Conservation (phyloP, 2,797 vertebrate genomes). For the Urocyon cinereoargenteus region DNA sequence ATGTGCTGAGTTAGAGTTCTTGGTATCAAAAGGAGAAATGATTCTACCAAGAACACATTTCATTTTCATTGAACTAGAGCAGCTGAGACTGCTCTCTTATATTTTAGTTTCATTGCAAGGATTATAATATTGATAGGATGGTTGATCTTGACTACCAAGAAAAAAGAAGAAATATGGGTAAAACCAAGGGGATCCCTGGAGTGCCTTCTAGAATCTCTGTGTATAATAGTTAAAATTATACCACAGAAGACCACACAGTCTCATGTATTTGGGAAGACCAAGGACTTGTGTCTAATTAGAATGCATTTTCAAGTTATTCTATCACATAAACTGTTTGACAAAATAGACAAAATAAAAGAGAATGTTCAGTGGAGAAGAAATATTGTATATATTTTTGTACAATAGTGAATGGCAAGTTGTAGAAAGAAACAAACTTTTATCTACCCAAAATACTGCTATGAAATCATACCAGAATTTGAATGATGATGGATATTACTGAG, state of each 20-base stretch:
- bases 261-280: background rate
- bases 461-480: background rate
- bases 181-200: background rate
- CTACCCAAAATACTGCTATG: background rate
- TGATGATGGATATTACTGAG: background rate
- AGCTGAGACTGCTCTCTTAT: background rate
- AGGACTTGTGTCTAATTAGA: background rate
- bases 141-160: background rate
- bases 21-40: background rate
- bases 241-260: background rate
- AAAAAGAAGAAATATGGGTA: background rate
- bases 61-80: background rate
- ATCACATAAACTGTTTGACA: background rate
- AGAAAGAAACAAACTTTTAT: background rate
- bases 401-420: background rate
- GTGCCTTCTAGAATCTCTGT: background rate
- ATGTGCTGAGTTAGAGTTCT: background rate
- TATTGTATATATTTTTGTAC: background rate
- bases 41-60: background rate
- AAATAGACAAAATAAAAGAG: background rate
- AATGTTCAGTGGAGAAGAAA: background rate
- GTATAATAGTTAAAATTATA: background rate
- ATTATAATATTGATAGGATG: background rate
- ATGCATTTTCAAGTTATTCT: background rate
- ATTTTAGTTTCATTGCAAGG: background rate